A percentile compares a stretch with the other conserved stretches of the same genome.
Evolutionary conservation across 2,888 invertebrate genomes (phyloP).

Genomic region (Julus scandinavius): DNA sequence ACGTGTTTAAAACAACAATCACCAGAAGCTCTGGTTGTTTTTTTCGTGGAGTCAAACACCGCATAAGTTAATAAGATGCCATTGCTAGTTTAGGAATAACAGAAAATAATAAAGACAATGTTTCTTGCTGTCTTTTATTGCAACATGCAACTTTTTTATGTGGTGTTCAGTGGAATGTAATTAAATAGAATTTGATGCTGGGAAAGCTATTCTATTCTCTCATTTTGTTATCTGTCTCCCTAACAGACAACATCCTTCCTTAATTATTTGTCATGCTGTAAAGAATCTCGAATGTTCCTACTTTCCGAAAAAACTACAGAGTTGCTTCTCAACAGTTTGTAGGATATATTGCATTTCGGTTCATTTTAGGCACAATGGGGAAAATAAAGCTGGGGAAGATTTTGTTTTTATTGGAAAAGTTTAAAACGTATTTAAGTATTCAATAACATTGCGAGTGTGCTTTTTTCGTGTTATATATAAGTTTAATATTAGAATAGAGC

Average conservation of each 20-base stretch:
- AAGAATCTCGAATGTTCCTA: not conserved
- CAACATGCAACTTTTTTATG: too few species aligned
- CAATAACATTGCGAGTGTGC: not conserved
- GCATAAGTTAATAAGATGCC: not conserved
- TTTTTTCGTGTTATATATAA: not conserved
- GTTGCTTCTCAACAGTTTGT: not conserved
- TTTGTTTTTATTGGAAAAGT: not conserved
- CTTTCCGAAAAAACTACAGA: not conserved
- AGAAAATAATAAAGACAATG: not conserved
- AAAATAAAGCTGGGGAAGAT: not conserved
- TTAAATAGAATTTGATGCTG: conserved; percentile 14
- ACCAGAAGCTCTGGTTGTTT: not conserved
- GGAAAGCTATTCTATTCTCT: not conserved
- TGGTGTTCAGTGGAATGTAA: not conserved
- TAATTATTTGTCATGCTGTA: not conserved
- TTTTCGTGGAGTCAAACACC: not conserved
- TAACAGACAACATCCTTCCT: not conserved
- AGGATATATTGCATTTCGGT: not conserved
- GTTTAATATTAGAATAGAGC: not conserved
- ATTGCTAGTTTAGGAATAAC: not conserved
- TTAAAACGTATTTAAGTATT: not conserved
- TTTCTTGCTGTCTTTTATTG: not conserved
- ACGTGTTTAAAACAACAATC: not conserved
- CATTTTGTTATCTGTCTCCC: not conserved
- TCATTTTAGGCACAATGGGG: not conserved